phyloP scores from a whole-genome alignment of 2,113 vertebrate species.

The Pangasianodon gigas region DNA sequence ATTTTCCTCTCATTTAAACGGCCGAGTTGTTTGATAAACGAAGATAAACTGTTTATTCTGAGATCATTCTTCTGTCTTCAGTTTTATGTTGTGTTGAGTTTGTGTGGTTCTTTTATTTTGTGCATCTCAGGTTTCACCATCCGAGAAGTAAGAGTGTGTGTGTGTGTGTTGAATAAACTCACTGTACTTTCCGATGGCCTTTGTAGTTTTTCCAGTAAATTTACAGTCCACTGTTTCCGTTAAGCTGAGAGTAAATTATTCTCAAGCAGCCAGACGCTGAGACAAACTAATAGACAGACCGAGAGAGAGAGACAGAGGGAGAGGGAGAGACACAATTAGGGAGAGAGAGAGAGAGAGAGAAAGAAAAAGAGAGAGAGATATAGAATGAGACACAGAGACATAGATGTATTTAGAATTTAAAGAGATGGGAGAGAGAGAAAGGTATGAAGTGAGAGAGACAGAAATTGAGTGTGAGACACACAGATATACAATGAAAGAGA shows the following conservation, averaged over 20 bases:
- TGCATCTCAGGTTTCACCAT: not conserved
- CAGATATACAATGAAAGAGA: no score
- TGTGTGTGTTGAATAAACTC: not conserved
- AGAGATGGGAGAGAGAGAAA: no score
- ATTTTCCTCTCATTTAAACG: not conserved
- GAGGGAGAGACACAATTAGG: no score
- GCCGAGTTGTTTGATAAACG: not conserved
- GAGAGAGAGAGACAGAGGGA: no score
- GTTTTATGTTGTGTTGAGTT: not conserved
- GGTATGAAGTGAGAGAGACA: not conserved
- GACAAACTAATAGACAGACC: no score
- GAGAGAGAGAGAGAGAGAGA: no score
- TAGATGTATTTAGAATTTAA: no score
- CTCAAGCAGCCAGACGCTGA: not conserved
- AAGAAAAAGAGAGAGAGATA: not conserved
- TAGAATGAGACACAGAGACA: not conserved
- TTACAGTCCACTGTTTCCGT: slow-evolving; percentile 47
- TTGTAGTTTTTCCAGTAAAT: slow-evolving; percentile 52
- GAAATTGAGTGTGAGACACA: no score
- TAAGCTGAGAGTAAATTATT: not conserved
- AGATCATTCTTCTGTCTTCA: not conserved
- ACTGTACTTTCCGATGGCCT: not conserved
- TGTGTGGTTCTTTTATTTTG: not conserved
- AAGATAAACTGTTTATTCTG: not conserved
- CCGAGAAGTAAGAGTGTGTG: not conserved